Percentiles rank a stretch among this genome's conserved stretches.
phyloP scores from a whole-genome alignment of 2,113 vertebrate genomes.

The Cnemophilus loriae region DNA sequence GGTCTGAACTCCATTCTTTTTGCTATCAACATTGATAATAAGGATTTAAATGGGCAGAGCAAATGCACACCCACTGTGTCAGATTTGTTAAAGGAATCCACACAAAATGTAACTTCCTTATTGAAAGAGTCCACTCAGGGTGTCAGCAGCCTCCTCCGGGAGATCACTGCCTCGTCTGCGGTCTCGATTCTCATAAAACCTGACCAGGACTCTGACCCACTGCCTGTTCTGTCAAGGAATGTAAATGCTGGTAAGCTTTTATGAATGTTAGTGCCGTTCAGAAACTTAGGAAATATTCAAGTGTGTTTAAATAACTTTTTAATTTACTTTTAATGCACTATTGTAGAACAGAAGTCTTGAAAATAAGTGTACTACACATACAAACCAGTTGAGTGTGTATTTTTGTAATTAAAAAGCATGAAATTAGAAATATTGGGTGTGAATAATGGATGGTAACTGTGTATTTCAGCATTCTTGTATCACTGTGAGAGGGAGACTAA shows the following conservation, averaged over 20 bases:
- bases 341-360: background rate
- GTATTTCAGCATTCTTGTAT: background rate
- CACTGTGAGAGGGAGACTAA: background rate
- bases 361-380: background rate
- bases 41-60: slow-evolving; percentile 87
- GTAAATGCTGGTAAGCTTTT: slow-evolving; percentile 62
- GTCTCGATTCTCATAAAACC: slow-evolving; percentile 84
- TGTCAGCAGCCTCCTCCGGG: slow-evolving; percentile 89
- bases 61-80: slow-evolving; percentile 80
- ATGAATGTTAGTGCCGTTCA: background rate
- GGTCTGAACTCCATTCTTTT: slow-evolving; percentile 98
- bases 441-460: background rate
- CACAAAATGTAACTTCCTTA: slow-evolving; percentile 91
- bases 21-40: slow-evolving; percentile 98
- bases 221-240: slow-evolving; percentile 83
- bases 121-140: slow-evolving; percentile 95
- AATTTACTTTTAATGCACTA: background rate
- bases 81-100: slow-evolving; percentile 92
- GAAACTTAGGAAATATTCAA: background rate
- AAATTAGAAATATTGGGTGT: background rate
- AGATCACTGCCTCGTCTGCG: slow-evolving; percentile 89
- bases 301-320: background rate
- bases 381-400: background rate
- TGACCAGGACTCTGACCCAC: slow-evolving; percentile 83
- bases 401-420: background rate